Evolutionary conservation across 2,113 vertebrate species (phyloP), one percentile per base, ranked within the genome.

Genomic region (Delphinus delphis): DNA sequence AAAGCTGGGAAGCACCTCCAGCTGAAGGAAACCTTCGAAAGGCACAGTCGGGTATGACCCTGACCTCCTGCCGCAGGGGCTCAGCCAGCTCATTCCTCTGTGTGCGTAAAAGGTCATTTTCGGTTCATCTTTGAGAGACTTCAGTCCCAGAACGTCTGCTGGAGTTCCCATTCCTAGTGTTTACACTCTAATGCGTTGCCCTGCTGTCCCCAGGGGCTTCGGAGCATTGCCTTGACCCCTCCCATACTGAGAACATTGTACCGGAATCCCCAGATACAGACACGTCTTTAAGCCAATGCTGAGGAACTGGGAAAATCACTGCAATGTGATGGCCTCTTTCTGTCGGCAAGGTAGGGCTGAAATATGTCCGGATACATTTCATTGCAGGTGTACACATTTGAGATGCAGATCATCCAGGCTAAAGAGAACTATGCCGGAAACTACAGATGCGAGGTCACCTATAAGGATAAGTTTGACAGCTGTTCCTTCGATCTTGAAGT

Each of bases 331-430:
- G 23, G 9, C 21, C 8, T 47, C n/a, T 76, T 71, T 62, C 47
- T 41, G 33, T 11, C 2, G 1, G 9, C 81, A 74, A 33, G 28
- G 3, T 23, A 6, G n/a, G 23, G 1, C 70, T 65, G 18, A 88
- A 65, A 28, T 10, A 1, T 62, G 58, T 47, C 25, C 1, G 53
- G n/a, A 73, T 76, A 6, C 17, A 0, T 97, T 58, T 91, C n/a
- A 36, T 98, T 98, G 86, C 98, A 99, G 99, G 97, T 99, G n/a
- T 99, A 99, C 96, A 99, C 99, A 4, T 99, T 99, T 96, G 99
- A 99, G 98, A 99, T 99, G 99, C 99, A 99, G 74, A 99, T 99
- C 97, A 99, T 99, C 98, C 99, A 99, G 98, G 99, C 99, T 84
- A 99, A 99, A 97, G 99, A 99, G n/a, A 99, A 99, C 98, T 99